Conservation (phyloP, 2,113 vertebrate species). For the Arvicanthis niloticus region DNA sequence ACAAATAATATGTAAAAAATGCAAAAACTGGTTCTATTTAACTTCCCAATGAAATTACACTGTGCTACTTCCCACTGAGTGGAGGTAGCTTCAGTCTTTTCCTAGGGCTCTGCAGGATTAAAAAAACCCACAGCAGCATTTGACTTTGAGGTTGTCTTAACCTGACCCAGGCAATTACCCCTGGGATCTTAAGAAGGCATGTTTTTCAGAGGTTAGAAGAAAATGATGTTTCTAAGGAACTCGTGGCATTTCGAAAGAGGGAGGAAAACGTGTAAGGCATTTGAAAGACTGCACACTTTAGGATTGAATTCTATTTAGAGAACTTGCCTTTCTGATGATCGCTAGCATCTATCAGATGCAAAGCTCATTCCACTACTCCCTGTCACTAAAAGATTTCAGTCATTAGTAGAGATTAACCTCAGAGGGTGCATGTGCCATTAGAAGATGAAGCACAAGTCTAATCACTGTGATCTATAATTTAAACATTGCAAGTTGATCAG, state of each 20-base stretch:
- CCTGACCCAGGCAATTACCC: conserved; percentile 53
- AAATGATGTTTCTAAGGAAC: conserved; percentile 39
- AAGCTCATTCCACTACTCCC: not conserved
- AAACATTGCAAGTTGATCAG: conserved; percentile 39
- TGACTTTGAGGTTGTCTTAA: conserved; percentile 66
- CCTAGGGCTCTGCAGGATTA: conserved; percentile 33
- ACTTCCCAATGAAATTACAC: conserved; percentile 12
- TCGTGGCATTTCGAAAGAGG: conserved; percentile 24
- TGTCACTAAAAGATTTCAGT: conserved; percentile 19
- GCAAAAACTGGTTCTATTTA: conserved; percentile 49
- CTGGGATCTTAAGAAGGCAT: conserved; percentile 13
- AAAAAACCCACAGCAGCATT: conserved; percentile 64
- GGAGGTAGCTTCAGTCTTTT: not conserved
- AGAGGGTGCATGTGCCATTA: not conserved
- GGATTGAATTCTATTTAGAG: conserved; percentile 9
- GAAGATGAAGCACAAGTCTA: not conserved
- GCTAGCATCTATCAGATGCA: not conserved
- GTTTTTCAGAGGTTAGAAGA: conserved; percentile 62
- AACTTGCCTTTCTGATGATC: conserved; percentile 25
- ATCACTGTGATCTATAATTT: conserved; percentile 33
- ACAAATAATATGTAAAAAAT: conserved; percentile 49
- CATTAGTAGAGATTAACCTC: conserved; percentile 3
- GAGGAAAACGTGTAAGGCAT: not conserved
- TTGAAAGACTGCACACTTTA: conserved; percentile 46
- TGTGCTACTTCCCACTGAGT: conserved; percentile 30